Base-by-base conservation (phyloP, 2,888 invertebrate species). In the Thymelicus sylvestris region DNA sequence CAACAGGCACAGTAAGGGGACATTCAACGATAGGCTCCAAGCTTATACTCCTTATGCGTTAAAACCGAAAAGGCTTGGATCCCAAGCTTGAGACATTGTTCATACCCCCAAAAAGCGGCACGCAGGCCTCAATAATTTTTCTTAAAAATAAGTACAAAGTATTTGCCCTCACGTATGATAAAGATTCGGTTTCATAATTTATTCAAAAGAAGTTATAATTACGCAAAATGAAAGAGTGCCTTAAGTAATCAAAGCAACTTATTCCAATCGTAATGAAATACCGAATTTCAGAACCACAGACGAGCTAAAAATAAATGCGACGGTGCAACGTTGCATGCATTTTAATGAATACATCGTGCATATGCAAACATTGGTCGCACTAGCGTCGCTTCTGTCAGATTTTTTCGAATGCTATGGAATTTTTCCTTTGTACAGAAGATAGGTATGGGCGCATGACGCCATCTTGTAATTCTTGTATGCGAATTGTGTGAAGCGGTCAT, bases 301-400 rank as follows among this genome's bases (percentile, higher is more conserved):
- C 55, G 57, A 38, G 38, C 57, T 91, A 91, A 90, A 91, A 91
- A 91, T 91, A 88, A 86, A 91, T 89, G 90, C 63, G 19, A 31
- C 50, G 55, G 15, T 38, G 55, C 48, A 61, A 52, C 31, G 50
- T 31, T 50, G 63, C 59, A 68, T 64, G 66, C 57, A 57, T 57
- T 57, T 57, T 57, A 57, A 57, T 57, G 57, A 57, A 57, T 57
- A 57, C 57, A 57, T 57, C 57, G 57, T 57, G 57, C 57, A 57
- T 57, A 57, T 57, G 57, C 57, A 57, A 57, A 57, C 57, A 38
- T 12, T 10, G 55, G 24, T 12, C 55, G 57, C 19, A 19, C 19
- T 19, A 0, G 19, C 38, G 31, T 13, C 57, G 57, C 13, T 38
- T 13, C 57, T 57, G 57, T 57, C 57, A 24, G 57, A 1, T 31